Conservation (phyloP, 2,797 vertebrate genomes). For the Hippoglossus hippoglossus region DNA sequence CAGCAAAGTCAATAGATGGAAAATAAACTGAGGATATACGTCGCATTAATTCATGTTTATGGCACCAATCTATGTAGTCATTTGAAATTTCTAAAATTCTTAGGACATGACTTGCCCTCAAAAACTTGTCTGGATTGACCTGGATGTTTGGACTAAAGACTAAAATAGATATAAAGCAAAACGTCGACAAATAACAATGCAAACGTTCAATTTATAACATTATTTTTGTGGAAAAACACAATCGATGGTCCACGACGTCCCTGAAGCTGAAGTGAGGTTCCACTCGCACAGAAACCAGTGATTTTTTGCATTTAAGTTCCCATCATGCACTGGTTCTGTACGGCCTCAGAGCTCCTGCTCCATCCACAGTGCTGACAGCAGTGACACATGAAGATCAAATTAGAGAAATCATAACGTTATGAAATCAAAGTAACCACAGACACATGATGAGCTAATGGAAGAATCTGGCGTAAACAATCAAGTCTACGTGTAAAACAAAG, state of each 20-base stretch:
- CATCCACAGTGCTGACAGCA: neutral
- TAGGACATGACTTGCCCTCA: too few species aligned
- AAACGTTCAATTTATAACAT: neutral
- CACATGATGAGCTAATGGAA: neutral
- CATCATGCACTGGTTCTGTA: too few species aligned
- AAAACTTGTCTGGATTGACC: neutral
- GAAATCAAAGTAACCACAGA: neutral
- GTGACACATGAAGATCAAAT: slow-evolving; percentile 15
- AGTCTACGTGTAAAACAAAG: neutral
- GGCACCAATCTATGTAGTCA: too few species aligned
- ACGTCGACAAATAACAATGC: neutral
- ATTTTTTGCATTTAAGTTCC: too few species aligned
- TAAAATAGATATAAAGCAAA: neutral
- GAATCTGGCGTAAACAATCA: neutral
- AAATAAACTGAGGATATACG: too few species aligned
- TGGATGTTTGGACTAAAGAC: neutral
- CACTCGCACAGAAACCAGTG: too few species aligned
- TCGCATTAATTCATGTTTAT: too few species aligned
- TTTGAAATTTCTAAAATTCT: too few species aligned
- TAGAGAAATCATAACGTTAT: slow-evolving; percentile 1
- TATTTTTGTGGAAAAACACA: neutral
- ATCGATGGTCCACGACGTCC: neutral
- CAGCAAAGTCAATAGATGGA: too few species aligned
- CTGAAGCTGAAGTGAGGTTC: neutral
- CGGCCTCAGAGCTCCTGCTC: neutral